Conservation (phyloP, 2,888 invertebrate species). For the Thysanoteuthis rhombus region DNA sequence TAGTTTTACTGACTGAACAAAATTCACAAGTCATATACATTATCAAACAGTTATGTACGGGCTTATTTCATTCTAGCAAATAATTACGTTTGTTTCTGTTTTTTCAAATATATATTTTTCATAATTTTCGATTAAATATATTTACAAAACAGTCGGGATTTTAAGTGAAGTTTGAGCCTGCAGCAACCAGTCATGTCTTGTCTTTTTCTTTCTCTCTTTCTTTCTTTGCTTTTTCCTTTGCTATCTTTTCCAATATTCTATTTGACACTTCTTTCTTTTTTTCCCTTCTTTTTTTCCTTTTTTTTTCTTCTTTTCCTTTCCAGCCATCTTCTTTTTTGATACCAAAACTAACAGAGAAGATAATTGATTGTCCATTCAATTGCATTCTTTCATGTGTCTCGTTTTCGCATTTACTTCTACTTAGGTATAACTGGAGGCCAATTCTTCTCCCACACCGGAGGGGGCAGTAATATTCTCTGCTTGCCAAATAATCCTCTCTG, state of each 20-base stretch:
- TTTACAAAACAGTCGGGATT: too few relatives aligned
- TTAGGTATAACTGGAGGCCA: neutral
- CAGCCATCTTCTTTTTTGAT: neutral
- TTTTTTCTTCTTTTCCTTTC: neutral
- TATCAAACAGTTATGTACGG: too few relatives aligned
- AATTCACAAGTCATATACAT: too few relatives aligned
- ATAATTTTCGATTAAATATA: too few relatives aligned
- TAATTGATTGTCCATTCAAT: neutral
- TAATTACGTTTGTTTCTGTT: too few relatives aligned
- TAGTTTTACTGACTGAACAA: too few relatives aligned
- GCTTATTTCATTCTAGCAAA: too few relatives aligned
- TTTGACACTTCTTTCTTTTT: neutral
- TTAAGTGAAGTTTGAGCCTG: too few relatives aligned
- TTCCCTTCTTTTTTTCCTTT: neutral
- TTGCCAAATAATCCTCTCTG: neutral
- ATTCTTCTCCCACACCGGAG: neutral
- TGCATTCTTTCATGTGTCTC: neutral
- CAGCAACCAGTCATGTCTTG: too few relatives aligned
- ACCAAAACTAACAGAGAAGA: too few relatives aligned
- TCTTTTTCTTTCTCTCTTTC: neutral
- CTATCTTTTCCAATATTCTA: neutral
- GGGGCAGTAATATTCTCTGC: neutral
- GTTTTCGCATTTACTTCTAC: neutral
- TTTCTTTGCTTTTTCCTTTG: neutral
- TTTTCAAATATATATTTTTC: too few relatives aligned